A percentile compares a stretch with the other conserved stretches of the same genome.
phyloP scores from a whole-genome alignment of 2,797 vertebrate genomes.

The Neostethus bicornis region DNA sequence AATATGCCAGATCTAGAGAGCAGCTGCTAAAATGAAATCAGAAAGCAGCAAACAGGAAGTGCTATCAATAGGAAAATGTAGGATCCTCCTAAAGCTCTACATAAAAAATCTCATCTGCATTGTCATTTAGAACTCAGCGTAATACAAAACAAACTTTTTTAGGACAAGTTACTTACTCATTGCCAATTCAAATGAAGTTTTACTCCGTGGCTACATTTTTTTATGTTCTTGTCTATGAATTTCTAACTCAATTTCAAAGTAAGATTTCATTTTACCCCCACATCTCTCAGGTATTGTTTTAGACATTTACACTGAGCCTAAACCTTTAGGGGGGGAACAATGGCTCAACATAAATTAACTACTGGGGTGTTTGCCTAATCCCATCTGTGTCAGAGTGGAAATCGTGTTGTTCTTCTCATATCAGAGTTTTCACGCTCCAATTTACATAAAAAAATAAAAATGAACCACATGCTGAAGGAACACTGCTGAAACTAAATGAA shows the following conservation, averaged over 20 bases:
- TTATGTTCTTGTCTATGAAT: slow-evolving; percentile 4
- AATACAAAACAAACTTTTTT: too few relatives aligned
- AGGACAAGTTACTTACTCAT: too few relatives aligned
- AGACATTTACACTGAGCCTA: slow-evolving; percentile 36
- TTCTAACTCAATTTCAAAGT: too few relatives aligned
- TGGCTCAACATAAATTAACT: slow-evolving; percentile 19
- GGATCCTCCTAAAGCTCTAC: too few relatives aligned
- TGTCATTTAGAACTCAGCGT: too few relatives aligned
- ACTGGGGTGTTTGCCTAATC: slow-evolving; percentile 38
- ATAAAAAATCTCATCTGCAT: too few relatives aligned
- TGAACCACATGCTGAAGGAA: slow-evolving; percentile 20
- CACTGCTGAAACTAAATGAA: slow-evolving; percentile 6
- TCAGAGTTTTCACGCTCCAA: slow-evolving; percentile 3
- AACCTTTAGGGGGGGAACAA: slow-evolving; percentile 17
- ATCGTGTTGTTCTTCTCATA: slow-evolving; percentile 21
- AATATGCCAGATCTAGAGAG: too few relatives aligned
- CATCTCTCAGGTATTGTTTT: slow-evolving; percentile 8
- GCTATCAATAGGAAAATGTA: too few relatives aligned
- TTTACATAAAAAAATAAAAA: slow-evolving; percentile 4
- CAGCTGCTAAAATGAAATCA: too few relatives aligned
- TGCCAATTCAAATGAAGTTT: background rate
- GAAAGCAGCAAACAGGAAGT: too few relatives aligned
- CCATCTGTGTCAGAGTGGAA: slow-evolving; percentile 5
- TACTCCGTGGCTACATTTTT: background rate
- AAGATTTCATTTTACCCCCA: slow-evolving; percentile 24